Evolutionary conservation across 2,888 invertebrate genomes (phyloP).

Genomic region (Dromius quadrimaculatus): DNA sequence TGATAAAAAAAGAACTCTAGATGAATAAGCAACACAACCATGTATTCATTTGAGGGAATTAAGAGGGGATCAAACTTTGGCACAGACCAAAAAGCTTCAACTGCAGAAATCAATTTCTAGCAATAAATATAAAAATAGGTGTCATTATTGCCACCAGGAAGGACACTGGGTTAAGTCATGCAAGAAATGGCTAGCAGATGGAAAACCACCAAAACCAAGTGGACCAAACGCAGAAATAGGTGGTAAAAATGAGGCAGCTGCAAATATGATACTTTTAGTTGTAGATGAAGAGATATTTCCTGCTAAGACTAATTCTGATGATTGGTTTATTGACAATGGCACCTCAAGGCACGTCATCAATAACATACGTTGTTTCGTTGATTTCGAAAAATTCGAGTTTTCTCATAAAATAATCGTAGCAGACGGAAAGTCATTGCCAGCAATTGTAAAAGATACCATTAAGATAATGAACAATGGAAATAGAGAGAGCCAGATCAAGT

Average conservation of each 20-base stretch:
- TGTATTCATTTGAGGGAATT: conserved; percentile 48
- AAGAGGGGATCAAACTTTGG: conserved; percentile 1
- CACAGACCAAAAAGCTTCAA: conserved; percentile 2
- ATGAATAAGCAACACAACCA: conserved; percentile 45
- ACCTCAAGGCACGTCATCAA: conserved; percentile 38
- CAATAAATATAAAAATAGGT: too few species aligned
- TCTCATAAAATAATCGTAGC: conserved; percentile 30
- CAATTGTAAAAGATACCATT: conserved; percentile 20
- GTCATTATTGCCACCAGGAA: too few species aligned
- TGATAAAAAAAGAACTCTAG: conserved; percentile 38
- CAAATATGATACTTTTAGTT: too few species aligned
- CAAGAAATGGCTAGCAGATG: too few species aligned
- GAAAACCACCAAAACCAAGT: too few species aligned
- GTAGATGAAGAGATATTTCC: too few species aligned
- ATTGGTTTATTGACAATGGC: conserved; percentile 50
- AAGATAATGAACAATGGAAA: conserved; percentile 14
- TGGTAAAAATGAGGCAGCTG: too few species aligned
- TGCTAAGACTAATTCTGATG: conserved; percentile 22
- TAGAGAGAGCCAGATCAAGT: conserved; percentile 50
- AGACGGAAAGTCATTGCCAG: conserved; percentile 30
- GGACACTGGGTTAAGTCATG: too few species aligned
- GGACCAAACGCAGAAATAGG: too few species aligned
- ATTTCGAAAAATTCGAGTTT: conserved; percentile 28
- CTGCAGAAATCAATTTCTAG: neutral
- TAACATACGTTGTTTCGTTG: neutral